phyloP scores from a whole-genome alignment of 2,113 vertebrate genomes.

The Cricetomys ansorgei region DNA sequence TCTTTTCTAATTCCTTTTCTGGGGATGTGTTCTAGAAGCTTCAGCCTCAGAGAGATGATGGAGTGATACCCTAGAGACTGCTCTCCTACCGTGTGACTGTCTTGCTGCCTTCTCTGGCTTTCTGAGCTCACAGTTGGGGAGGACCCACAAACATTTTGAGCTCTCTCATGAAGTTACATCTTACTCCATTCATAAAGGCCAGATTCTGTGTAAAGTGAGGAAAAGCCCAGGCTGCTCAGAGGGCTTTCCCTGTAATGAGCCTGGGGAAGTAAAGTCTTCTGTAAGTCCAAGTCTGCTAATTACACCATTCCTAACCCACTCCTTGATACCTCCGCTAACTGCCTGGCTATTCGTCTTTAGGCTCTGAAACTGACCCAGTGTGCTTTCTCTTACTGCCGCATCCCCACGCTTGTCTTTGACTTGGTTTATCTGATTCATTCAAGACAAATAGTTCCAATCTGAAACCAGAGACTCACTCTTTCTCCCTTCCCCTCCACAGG shows the following conservation, averaged over 20 bases:
- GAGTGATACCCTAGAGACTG: neutral
- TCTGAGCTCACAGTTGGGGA: neutral
- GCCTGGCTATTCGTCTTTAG: constrained; percentile 19
- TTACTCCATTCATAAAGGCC: constrained; percentile 5
- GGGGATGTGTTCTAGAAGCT: constrained; percentile 54
- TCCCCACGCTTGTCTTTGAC: neutral
- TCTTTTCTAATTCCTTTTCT: constrained; percentile 36
- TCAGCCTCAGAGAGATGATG: neutral
- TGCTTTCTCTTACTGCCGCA: neutral
- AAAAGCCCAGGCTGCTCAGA: neutral
- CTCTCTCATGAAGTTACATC: neutral
- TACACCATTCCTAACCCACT: neutral
- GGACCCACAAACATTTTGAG: neutral
- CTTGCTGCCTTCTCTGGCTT: neutral
- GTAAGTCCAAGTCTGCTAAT: neutral
- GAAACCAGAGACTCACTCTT: constrained; percentile 43
- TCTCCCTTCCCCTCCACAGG: constrained; percentile 75
- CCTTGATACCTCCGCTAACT: neutral
- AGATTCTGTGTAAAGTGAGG: neutral
- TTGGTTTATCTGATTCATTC: constrained; percentile 35
- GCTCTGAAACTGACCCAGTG: constrained; percentile 12
- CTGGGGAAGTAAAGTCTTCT: constrained; percentile 2
- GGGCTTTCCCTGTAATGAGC: neutral
- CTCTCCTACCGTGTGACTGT: neutral
- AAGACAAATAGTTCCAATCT: neutral